A percentile compares a stretch with the other conserved stretches of the same genome.
phyloP scores from a whole-genome alignment of 2,113 vertebrate genomes.

The Menidia beryllina region DNA sequence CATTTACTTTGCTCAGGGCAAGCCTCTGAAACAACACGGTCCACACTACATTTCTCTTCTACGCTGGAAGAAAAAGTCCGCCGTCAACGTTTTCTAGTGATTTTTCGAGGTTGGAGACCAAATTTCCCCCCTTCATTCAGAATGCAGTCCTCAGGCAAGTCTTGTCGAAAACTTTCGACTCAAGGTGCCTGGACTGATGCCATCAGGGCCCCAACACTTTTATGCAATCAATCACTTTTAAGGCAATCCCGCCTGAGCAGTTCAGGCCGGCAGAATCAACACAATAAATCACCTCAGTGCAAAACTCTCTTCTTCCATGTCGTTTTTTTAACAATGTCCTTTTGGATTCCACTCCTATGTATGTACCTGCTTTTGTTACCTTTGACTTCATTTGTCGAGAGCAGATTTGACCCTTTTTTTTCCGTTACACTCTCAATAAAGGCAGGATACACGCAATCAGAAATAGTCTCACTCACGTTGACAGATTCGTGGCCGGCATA shows the following conservation, averaged over 20 bases:
- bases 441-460: not conserved
- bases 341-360: conserved; percentile 2
- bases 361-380: conserved; percentile 6
- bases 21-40: conserved; percentile 12
- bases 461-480: conserved; percentile 83
- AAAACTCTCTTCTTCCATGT: conserved; percentile 37
- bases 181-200: conserved; percentile 52
- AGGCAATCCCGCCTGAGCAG: conserved; percentile 42
- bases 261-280: conserved; percentile 39
- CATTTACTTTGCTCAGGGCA: conserved; percentile 50
- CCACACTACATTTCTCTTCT: conserved; percentile 4
- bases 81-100: not conserved
- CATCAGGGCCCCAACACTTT: conserved; percentile 31
- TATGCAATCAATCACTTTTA: conserved; percentile 61
- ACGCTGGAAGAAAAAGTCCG: not conserved
- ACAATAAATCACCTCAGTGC: conserved; percentile 47
- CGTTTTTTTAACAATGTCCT: conserved; percentile 33
- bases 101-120: conserved; percentile 23
- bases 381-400: conserved; percentile 3
- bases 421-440: conserved; percentile 14
- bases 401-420: not conserved
- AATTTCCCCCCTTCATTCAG: conserved; percentile 7
- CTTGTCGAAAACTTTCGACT: conserved; percentile 34
- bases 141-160: conserved; percentile 25
- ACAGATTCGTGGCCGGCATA: conserved; percentile 91